A percentile compares a stretch with the other conserved stretches of the same genome.
phyloP scores from a whole-genome alignment of 2,797 vertebrate species.

The Coracias cyanogaster region DNA sequence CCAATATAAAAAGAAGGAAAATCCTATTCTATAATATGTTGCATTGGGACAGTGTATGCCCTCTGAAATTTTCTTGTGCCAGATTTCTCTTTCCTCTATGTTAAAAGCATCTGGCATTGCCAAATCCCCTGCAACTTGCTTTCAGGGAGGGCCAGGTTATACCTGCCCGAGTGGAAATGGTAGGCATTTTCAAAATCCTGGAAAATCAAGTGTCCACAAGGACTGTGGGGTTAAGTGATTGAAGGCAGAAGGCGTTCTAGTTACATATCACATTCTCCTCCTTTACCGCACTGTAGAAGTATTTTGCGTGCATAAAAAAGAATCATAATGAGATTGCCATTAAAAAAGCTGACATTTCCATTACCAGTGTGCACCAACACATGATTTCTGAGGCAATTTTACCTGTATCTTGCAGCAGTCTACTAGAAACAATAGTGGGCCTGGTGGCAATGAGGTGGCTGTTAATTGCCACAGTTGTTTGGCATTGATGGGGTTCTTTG shows the following conservation, averaged over 20 bases:
- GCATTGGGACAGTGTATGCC: neutral
- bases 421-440: neutral
- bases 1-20: neutral
- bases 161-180: neutral
- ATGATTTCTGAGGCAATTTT: neutral
- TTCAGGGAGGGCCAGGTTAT: neutral
- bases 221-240: neutral
- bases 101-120: neutral
- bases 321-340: neutral
- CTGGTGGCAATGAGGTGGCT: neutral
- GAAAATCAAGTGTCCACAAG: neutral
- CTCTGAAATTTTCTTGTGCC: neutral
- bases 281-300: neutral
- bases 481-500: conserved; percentile 12
- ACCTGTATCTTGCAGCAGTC: conserved; percentile 16
- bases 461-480: conserved; percentile 22
- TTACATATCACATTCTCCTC: neutral
- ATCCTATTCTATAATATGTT: neutral
- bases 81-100: neutral
- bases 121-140: neutral
- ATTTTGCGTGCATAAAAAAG: neutral
- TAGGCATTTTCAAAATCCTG: neutral
- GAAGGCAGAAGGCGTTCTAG: neutral
- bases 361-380: neutral
- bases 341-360: neutral